Evolutionary conservation across 2,113 vertebrate genomes (phyloP), one percentile per base, ranked within the genome.

Genomic region (Lampris megalopsis): DNA sequence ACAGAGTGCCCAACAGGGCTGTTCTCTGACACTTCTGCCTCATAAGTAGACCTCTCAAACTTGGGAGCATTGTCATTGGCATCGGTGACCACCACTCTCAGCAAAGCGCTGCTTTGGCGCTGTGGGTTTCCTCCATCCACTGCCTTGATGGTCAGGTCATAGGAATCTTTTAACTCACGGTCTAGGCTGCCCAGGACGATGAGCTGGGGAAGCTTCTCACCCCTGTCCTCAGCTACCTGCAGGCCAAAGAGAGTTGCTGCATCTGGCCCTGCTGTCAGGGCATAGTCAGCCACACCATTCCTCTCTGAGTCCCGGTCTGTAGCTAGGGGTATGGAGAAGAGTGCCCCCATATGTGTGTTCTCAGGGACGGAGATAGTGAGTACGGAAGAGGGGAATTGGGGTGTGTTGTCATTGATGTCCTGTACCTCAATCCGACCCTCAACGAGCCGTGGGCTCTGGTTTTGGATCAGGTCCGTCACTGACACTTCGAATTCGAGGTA

Each of bases 331-430:
- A 99, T 98, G 82, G 97, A 91, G 89, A 99, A 99, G 37, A 98
- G 95, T 0, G 96, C 83, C 67, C 98, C 98, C 0, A 97, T 93
- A 68, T 96, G 96, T 8, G 97, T 99, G 90, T 98, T 99, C 77
- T 99, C 98, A 0, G 97, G 98, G 76, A 99, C 97, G 64, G 96
- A 95, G 80, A 99, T 93, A 0, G 96, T 97, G 75, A 99, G 97
- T 66, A 99, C 96, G 0, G 97, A 97, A 0, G 96, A 97, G 77
- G 96, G 95, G 36, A 99, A 99, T 86, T 98, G 98, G 4, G 98
- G 98, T 0, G 98, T 99, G 94, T 99, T 99, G 94, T 99, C 98
- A 2, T 99, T 99, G 91, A 99, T 98, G 87, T 99, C 98, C 49
- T 96, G 95, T 40, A 99, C 97, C 79, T 98, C 96, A 8, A 99